phyloP scores from a whole-genome alignment of 2,797 vertebrate species.

The Poliocrania exsul region DNA sequence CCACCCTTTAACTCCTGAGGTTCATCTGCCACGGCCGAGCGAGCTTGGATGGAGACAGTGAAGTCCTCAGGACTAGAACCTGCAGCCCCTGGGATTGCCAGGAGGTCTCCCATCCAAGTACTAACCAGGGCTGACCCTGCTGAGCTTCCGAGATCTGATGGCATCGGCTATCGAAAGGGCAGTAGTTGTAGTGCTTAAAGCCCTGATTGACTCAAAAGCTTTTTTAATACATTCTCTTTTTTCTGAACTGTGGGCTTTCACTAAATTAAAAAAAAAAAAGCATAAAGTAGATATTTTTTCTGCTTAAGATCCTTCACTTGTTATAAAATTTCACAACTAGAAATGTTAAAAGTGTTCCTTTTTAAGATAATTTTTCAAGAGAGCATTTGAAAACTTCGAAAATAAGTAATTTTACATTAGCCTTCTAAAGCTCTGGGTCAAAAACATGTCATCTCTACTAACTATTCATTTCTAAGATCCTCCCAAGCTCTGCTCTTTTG shows the following conservation, averaged over 20 bases:
- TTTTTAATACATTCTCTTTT: neutral
- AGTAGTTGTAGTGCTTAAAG: neutral
- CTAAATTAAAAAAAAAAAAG: neutral
- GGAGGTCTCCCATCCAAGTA: no score
- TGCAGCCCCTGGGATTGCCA: no score
- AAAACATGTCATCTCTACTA: conserved; percentile 6
- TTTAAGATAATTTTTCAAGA: neutral
- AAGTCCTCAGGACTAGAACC: no score
- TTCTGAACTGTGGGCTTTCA: neutral
- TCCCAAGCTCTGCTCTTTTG: conserved; percentile 59
- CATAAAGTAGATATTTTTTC: neutral
- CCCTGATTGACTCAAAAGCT: neutral
- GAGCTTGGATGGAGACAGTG: no score
- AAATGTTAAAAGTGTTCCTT: neutral
- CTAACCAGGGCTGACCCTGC: no score
- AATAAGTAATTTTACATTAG: neutral
- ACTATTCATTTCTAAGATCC: conserved; percentile 44
- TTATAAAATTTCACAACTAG: neutral
- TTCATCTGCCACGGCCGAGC: no score
- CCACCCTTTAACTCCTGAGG: no score
- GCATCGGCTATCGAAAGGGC: neutral
- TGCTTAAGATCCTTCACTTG: neutral
- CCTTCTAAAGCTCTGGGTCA: neutral
- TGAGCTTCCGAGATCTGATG: no score
- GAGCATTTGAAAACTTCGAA: neutral